A percentile compares a stretch with the other conserved stretches of the same genome.
Evolutionary conservation across 2,888 invertebrate genomes (phyloP).

Genomic region (Drosophila differens): DNA sequence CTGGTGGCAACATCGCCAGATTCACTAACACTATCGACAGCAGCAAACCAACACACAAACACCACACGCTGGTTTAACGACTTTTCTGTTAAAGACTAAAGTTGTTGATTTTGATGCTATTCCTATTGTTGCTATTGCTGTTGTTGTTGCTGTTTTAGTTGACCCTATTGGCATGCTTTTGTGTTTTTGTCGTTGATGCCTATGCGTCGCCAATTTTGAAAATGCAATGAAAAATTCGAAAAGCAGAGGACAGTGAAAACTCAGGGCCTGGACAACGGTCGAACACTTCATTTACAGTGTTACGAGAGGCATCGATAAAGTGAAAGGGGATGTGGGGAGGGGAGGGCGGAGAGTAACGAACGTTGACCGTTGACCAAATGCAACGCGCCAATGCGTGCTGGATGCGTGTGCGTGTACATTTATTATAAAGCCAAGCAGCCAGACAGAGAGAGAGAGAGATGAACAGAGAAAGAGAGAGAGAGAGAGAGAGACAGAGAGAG

Average conservation of each 20-base stretch:
- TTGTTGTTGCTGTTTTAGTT: constrained; percentile 32
- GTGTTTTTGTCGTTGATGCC: constrained; percentile 43
- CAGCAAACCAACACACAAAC: constrained; percentile 4
- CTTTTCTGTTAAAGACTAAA: constrained; percentile 62
- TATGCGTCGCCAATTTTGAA: constrained; percentile 65
- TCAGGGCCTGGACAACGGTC: constrained; percentile 37
- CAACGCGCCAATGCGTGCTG: constrained; percentile 54
- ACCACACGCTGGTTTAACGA: constrained; percentile 49
- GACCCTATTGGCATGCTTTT: constrained; percentile 26
- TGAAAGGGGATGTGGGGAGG: neutral
- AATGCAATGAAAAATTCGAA: constrained; percentile 71
- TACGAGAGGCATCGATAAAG: constrained; percentile 38
- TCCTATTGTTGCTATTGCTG: constrained; percentile 20
- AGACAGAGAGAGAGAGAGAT: neutral
- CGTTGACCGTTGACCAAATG: constrained; percentile 59
- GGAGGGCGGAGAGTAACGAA: constrained; percentile 19
- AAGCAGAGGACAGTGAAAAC: constrained; percentile 48
- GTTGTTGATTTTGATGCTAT: constrained; percentile 59
- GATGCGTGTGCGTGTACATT: constrained; percentile 39
- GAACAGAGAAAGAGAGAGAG: neutral
- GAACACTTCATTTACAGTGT: constrained; percentile 71
- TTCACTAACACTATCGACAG: neutral
- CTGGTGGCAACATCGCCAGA: constrained; percentile 21
- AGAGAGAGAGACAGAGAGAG: neutral
- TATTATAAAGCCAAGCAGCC: constrained; percentile 63